Evolutionary conservation across 1,140 invertebrate genomes (phyloP).

Genomic region (Hestina assimilis): DNA sequence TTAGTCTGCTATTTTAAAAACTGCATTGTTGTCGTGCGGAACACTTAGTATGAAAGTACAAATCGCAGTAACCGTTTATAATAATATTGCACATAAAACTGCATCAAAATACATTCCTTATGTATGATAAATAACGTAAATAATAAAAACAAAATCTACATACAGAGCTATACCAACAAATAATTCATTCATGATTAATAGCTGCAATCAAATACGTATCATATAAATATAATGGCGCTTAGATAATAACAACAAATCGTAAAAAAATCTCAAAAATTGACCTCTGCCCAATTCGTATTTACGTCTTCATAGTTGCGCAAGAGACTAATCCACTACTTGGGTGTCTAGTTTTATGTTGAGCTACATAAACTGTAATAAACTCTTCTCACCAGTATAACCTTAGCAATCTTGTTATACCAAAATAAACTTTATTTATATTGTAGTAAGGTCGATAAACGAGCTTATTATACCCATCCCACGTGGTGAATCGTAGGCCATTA

Average conservation of each 20-base stretch:
- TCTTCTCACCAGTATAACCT: constrained; percentile 27
- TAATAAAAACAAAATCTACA: too few relatives aligned
- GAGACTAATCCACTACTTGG: constrained; percentile 54
- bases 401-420: constrained; percentile 19
- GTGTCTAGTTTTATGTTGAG: constrained; percentile 58
- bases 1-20: too few relatives aligned
- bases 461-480: constrained; percentile 33
- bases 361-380: constrained; percentile 54
- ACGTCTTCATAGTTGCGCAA: constrained; percentile 48
- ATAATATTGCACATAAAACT: too few relatives aligned
- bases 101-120: too few relatives aligned
- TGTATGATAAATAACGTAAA: too few relatives aligned
- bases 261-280: constrained; percentile 54
- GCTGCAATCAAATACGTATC: constrained; percentile 22
- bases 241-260: constrained; percentile 52
- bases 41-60: too few relatives aligned
- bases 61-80: too few relatives aligned
- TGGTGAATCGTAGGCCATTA: constrained; percentile 48
- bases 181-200: constrained; percentile 7
- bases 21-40: too few relatives aligned
- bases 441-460: constrained; percentile 16
- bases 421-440: constrained; percentile 32
- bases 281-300: constrained; percentile 45
- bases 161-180: not conserved
- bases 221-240: constrained; percentile 22